Evolutionary conservation across 1,140 invertebrate genomes (phyloP), one percentile per base, ranked within the genome.

Genomic region (Camponotus pennsylvanicus): DNA sequence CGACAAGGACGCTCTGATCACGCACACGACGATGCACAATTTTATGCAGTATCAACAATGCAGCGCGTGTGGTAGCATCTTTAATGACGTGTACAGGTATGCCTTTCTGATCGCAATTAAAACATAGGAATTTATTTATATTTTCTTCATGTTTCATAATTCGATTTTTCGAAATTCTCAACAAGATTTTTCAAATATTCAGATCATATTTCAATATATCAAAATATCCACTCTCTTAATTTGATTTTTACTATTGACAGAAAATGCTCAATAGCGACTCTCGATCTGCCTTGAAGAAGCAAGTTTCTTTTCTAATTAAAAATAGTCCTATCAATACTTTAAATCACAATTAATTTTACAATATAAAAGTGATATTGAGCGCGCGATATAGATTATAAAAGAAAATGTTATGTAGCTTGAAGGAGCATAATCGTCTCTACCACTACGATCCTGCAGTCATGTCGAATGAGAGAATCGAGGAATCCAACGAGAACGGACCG

Each of bases 51-150:
- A 79, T 84, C 89, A 91, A 21, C 96, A 96, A 59, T 96, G 96
- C 93, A 96, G 96, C 90, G 92, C 96, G 2, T 97, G 96, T 88
- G 95, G 96, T 78, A 97, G 96, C 91, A 96, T 95, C 57, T 97
- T 97, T 90, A 96, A 89, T 3, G 88, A 91, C 32, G 73, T 89
- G 3, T 85, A 70, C 61, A 89, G 89, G 89, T 90, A 88, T 32
- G 32, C 55, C 4, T 42, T 76, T 34, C 59, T 76, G 18, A 71
- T 71, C 15, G 9, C 9, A 15, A 71, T 11, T 34, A 49, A 52
- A 52, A 27, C 27, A 27, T 3, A 52, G 49, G 8, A 11, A n/a
- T 71, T 52, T 52, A 71, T 34, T 52, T 5, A 0, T 9, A 6
- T 15, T 49, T 52, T 45, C n/a, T 15, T 11, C 15, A 18, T 32